Base-by-base conservation (phyloP, 1,140 invertebrate species). In the Anthonomus grandis region DNA sequence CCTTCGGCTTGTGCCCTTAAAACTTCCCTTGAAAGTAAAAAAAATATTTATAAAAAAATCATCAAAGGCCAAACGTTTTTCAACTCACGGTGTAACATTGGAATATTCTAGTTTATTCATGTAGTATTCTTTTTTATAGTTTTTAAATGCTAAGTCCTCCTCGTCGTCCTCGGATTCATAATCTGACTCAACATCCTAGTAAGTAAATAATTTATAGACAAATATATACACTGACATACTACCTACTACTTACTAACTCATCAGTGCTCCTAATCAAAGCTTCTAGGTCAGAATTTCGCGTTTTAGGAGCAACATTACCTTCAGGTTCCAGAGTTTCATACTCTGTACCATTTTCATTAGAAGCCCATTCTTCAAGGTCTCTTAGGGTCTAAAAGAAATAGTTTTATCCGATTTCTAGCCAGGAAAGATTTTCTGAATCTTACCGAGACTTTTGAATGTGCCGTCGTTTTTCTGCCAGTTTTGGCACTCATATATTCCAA, bases 61-160 rank as follows among this genome's bases (percentile, higher is more conserved):
- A 37, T 23, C 17, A 25, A 18, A 27, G 51, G 22, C n/a, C 21
- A 13, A 36, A n/a, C 18, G n/a, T n/a, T n/a, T n/a, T n/a, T n/a
- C 39, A 41, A 81, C 78, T 79, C 77, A 86, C 83, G 75, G 76
- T 25, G 82, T 85, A 25, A 91, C 84, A 69, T 86, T 80, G 38
- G 80, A 77, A 70, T 87, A 88, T 57, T 91, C 85, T 67, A 97
- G 76, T 74, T 97, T 97, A 50, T 86, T 89, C 73, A 86, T 88
- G 71, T 97, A 97, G 77, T 97, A 98, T 73, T 93, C 84, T 54
- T 82, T 81, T 74, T 97, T 97, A 67, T 93, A 89, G 55, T 89
- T 81, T 57, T 78, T 74, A 74, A 97, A 97, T 55, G 74, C 70
- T 36, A 19, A 2, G 15, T 83, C 79, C 22, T 80, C 78, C 55